These are phyloP conservation scores for Thalassarche chlororhynchos DNA, from an alignment of 2,113 vertebrate genomes.

Conservation along the genomic window DNA sequence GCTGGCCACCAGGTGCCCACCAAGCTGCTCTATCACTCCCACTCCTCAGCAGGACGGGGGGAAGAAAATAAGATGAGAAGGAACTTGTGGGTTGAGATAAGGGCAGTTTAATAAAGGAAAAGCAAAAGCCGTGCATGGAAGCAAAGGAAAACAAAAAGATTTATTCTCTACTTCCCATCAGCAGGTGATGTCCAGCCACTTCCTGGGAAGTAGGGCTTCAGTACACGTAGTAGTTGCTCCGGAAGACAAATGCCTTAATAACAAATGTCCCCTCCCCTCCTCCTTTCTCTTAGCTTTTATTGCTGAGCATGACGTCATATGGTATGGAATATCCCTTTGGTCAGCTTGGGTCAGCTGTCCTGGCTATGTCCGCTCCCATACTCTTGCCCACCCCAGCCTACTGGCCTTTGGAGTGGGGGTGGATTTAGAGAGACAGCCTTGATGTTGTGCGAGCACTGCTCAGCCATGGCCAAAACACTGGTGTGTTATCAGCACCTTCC, in stretches of 20 bases:
- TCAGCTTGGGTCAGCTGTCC: neutral
- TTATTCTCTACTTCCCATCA: neutral
- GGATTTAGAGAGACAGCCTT: neutral
- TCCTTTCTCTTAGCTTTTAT: neutral
- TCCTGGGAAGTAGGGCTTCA: neutral
- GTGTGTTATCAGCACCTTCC: neutral
- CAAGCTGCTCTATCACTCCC: neutral
- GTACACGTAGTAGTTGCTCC: accelerated
- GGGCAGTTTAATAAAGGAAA: neutral
- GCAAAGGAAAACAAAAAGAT: neutral
- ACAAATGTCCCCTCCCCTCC: neutral
- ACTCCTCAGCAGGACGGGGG: neutral
- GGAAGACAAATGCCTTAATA: neutral
- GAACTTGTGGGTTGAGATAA: neutral
- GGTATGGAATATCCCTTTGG: neutral
- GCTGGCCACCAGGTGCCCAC: neutral
- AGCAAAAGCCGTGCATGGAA: neutral
- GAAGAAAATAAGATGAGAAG: neutral
- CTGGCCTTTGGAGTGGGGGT: neutral
- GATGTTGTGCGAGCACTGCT: neutral
- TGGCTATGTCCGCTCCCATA: neutral
- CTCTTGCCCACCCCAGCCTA: neutral
- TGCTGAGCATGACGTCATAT: neutral
- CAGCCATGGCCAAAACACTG: neutral
- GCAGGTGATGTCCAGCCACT: neutral